Evolutionary conservation across 2,888 invertebrate genomes (phyloP).

Genomic region (Yponomeuta cagnagella): DNA sequence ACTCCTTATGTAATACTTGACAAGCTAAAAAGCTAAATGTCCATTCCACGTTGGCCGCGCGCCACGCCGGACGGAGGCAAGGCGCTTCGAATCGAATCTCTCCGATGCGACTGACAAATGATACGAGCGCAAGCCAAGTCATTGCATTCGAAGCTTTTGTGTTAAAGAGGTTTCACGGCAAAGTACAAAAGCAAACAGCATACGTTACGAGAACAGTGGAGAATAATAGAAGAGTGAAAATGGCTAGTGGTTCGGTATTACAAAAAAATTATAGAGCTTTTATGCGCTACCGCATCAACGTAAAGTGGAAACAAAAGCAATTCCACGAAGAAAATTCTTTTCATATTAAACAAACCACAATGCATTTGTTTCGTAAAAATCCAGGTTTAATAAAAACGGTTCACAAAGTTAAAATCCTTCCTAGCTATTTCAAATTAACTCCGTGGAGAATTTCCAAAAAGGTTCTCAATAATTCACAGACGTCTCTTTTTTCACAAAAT

Average conservation of each 20-base stretch:
- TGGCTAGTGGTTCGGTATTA: background rate
- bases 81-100: background rate
- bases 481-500: background rate
- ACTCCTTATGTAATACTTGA: no score
- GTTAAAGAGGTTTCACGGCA: background rate
- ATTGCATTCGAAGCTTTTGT: background rate
- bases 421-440: background rate
- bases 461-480: background rate
- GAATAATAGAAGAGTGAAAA: background rate
- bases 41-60: background rate
- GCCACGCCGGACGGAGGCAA: background rate
- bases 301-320: no score
- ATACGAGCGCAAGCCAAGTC: background rate
- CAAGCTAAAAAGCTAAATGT: background rate
- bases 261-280: no score
- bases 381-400: no score
- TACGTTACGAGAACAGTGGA: background rate
- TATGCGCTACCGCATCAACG: no score
- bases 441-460: background rate
- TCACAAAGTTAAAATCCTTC: no score
- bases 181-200: background rate
- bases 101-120: background rate
- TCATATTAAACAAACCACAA: no score
- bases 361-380: no score
- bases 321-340: no score